Evolutionary conservation across 2,113 vertebrate genomes (phyloP).

Genomic region (Collichthys lucidus): DNA sequence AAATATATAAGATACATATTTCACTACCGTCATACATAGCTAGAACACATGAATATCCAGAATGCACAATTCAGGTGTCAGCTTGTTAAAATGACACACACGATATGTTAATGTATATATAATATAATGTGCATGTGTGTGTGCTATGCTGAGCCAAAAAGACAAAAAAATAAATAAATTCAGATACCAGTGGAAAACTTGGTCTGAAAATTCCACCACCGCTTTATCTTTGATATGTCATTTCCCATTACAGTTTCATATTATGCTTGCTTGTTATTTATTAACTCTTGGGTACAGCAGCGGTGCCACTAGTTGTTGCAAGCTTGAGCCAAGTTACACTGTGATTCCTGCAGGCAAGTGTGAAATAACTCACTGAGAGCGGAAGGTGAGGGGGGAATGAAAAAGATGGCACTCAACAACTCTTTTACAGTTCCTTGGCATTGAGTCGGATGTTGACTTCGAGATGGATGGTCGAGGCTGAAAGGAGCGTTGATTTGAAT

Average conservation of each 20-base stretch:
- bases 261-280: conserved; percentile 66
- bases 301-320: conserved; percentile 43
- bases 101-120: neutral
- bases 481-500: conserved; percentile 22
- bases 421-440: conserved; percentile 30
- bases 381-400: conserved; percentile 54
- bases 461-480: conserved; percentile 9
- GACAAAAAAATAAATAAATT: neutral
- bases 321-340: conserved; percentile 48
- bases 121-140: neutral
- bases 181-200: too few species aligned
- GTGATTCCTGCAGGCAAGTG: conserved; percentile 57
- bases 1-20: neutral
- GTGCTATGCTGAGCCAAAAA: neutral
- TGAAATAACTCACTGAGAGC: conserved; percentile 62
- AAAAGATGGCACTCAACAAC: conserved; percentile 41
- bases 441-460: conserved; percentile 19
- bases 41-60: neutral
- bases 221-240: conserved; percentile 46
- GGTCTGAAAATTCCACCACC: neutral
- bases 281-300: conserved; percentile 54
- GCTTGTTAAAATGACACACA: neutral
- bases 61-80: too few species aligned
- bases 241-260: conserved; percentile 65
- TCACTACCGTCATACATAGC: neutral